phyloP scores from a whole-genome alignment of 2,888 invertebrate genomes.

The Ectemnius cavifrons region DNA sequence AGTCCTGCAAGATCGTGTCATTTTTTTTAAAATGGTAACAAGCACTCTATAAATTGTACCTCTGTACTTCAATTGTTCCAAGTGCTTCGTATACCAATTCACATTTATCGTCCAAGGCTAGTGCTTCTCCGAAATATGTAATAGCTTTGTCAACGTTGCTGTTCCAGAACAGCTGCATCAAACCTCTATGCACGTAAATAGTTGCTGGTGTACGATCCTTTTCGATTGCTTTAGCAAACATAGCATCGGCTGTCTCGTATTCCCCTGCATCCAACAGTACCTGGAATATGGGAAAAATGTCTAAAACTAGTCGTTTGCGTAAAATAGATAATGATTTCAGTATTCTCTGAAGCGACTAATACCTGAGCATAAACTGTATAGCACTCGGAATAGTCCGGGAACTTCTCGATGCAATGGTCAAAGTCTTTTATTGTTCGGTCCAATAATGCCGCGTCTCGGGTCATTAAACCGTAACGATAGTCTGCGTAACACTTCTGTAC shows the following conservation, averaged over 20 bases:
- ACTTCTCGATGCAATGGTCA: conserved; percentile 86
- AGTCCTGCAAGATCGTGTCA: neutral
- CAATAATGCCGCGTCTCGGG: conserved; percentile 82
- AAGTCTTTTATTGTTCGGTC: conserved; percentile 86
- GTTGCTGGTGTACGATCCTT: conserved; percentile 92
- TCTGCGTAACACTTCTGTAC: conserved; percentile 95
- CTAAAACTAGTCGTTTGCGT: neutral
- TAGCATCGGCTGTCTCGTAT: conserved; percentile 89
- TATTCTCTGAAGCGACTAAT: conserved; percentile 24
- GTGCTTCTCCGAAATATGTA: conserved; percentile 87
- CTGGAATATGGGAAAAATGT: conserved; percentile 70
- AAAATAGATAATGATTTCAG: neutral
- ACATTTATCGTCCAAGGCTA: conserved; percentile 93
- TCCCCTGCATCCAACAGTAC: conserved; percentile 90
- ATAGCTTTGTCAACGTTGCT: conserved; percentile 90
- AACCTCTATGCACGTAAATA: conserved; percentile 91
- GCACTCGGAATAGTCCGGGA: conserved; percentile 91
- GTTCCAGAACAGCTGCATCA: conserved; percentile 90
- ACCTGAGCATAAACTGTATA: conserved; percentile 94
- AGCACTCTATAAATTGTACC: conserved; percentile 53
- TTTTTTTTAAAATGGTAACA: neutral
- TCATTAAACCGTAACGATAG: conserved; percentile 85
- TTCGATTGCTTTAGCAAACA: conserved; percentile 89
- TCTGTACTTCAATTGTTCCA: conserved; percentile 95
- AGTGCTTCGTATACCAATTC: conserved; percentile 97